Evolutionary conservation across 2,797 vertebrate genomes (phyloP).

Genomic region (Lacerta agilis): DNA sequence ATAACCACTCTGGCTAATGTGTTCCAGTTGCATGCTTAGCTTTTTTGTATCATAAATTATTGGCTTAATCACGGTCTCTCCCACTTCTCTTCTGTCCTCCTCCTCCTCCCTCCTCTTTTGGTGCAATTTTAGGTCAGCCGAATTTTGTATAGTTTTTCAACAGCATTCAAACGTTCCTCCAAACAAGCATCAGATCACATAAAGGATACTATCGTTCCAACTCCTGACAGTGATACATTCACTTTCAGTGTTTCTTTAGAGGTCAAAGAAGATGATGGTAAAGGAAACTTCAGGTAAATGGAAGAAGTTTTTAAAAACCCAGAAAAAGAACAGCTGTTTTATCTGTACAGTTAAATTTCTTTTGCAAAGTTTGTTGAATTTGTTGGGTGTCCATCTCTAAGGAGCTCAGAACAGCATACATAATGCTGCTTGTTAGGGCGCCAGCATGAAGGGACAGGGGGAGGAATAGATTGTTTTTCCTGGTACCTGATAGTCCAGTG

Average conservation of each 20-base stretch:
- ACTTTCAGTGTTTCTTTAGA: constrained; percentile 93
- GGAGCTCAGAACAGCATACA: not conserved
- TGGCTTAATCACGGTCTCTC: not conserved
- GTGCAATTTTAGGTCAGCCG: constrained; percentile 88
- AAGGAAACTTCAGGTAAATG: constrained; percentile 94
- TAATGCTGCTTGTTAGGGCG: not conserved
- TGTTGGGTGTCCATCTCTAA: not conserved
- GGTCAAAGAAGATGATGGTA: constrained; percentile 96
- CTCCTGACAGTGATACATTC: constrained; percentile 89
- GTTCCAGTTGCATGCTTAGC: not conserved
- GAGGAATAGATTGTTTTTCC: not conserved
- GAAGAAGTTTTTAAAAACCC: constrained; percentile 20
- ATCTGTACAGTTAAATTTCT: not conserved
- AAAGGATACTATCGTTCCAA: constrained; percentile 82
- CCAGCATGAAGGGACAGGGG: no score
- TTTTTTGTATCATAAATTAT: not conserved
- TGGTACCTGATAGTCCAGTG: not conserved
- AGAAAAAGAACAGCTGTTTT: not conserved
- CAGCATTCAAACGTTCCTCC: constrained; percentile 93
- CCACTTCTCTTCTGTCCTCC: not conserved
- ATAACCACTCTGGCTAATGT: not conserved
- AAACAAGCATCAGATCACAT: constrained; percentile 82
- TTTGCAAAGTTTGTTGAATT: not conserved
- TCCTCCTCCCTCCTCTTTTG: not conserved
- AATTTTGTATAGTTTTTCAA: constrained; percentile 95